Evolutionary conservation across 1,140 invertebrate species (phyloP).

Genomic region (Heliconius himera): DNA sequence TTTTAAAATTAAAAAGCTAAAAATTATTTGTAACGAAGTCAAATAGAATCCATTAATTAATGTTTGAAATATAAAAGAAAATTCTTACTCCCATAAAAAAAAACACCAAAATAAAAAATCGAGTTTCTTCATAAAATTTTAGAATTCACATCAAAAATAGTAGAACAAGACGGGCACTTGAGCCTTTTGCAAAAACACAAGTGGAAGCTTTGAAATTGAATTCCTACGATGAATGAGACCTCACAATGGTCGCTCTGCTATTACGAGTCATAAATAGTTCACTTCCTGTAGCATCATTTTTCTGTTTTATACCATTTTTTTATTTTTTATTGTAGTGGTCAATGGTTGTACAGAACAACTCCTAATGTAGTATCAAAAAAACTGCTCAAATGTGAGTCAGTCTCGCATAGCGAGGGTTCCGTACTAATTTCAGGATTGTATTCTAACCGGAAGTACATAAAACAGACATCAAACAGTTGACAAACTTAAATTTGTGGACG

Average conservation of each 20-base stretch:
- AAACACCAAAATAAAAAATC: not conserved
- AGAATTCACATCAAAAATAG: conserved; percentile 13
- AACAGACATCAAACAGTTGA: too few species aligned
- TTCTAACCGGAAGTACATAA: too few species aligned
- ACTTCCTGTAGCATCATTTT: not conserved
- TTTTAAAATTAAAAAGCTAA: too few species aligned
- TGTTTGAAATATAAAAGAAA: not conserved
- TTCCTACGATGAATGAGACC: conserved; percentile 12
- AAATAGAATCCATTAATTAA: not conserved
- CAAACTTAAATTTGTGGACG: too few species aligned
- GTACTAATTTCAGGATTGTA: too few species aligned
- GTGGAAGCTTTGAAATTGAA: conserved; percentile 11
- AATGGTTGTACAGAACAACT: not conserved
- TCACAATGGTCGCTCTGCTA: conserved; percentile 8
- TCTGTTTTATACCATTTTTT: not conserved
- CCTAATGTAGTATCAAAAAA: not conserved
- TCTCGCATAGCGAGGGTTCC: too few species aligned
- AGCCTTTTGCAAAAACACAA: conserved; percentile 10
- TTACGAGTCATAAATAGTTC: not conserved
- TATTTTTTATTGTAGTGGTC: not conserved
- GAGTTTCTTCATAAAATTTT: conserved; percentile 6
- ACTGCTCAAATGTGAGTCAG: too few species aligned
- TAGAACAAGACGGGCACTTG: not conserved
- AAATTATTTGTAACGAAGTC: too few species aligned
- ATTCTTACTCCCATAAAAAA: not conserved